Evolutionary conservation across 2,888 invertebrate species (phyloP).

Genomic region (Sabellastarte sp.): DNA sequence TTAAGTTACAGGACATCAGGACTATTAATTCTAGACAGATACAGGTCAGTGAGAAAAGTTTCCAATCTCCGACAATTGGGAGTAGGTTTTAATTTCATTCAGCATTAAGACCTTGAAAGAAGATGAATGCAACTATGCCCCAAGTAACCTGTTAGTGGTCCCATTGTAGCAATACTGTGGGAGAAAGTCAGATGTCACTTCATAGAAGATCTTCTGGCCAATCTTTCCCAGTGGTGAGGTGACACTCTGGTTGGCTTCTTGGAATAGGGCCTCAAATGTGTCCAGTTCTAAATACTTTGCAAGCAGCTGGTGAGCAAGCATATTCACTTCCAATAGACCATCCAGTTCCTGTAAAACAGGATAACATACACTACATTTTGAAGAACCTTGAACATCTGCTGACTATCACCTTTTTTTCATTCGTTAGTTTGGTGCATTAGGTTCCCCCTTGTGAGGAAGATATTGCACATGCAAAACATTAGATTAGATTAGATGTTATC

Average conservation of each 20-base stretch:
- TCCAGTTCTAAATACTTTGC: constrained; percentile 83
- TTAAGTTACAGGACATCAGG: no score
- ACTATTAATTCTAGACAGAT: no score
- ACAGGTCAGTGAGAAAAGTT: no score
- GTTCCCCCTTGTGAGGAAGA: no score
- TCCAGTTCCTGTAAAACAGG: constrained; percentile 85
- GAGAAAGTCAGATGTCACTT: constrained; percentile 91
- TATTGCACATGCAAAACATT: no score
- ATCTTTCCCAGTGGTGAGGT: constrained; percentile 91
- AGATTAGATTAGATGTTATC: no score
- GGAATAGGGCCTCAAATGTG: constrained; percentile 87
- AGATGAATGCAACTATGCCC: not conserved
- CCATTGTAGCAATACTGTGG: constrained; percentile 97
- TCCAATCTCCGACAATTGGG: no score
- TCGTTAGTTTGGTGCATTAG: no score
- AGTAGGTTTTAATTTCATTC: no score
- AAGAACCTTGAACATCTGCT: no score
- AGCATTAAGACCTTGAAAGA: not conserved
- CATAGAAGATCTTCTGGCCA: constrained; percentile 94
- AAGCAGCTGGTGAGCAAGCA: constrained; percentile 87
- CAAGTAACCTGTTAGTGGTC: constrained; percentile 89
- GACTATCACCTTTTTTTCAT: no score
- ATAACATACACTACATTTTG: no score
- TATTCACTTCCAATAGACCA: constrained; percentile 85
- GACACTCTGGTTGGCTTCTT: constrained; percentile 95